Evolutionary conservation across 2,888 invertebrate genomes (phyloP).

Genomic region (Dichetophora obliterata): DNA sequence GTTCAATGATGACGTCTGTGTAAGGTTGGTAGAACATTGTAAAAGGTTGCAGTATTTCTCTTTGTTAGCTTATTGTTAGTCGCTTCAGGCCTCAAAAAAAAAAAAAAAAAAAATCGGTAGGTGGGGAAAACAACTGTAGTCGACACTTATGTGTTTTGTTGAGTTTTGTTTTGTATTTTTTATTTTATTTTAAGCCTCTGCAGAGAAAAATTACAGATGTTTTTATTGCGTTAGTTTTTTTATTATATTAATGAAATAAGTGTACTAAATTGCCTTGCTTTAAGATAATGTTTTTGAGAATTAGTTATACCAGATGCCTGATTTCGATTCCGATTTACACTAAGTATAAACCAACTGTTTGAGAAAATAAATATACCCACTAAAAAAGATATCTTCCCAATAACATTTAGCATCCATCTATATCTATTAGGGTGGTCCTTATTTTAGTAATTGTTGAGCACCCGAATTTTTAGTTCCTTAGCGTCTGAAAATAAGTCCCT

Average conservation of each 20-base stretch:
- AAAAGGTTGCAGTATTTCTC: not conserved
- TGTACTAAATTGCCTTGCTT: too few species aligned
- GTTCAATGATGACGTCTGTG: not conserved
- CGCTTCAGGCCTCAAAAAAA: not conserved
- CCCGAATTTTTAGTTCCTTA: too few species aligned
- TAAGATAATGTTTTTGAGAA: not conserved
- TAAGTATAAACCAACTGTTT: too few species aligned
- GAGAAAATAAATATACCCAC: too few species aligned
- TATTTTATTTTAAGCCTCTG: not conserved
- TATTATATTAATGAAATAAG: not conserved
- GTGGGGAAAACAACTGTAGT: conserved; percentile 2
- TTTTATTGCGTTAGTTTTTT: not conserved
- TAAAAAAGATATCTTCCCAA: too few species aligned
- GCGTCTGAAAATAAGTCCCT: too few species aligned
- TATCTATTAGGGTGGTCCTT: too few species aligned
- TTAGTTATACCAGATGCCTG: too few species aligned
- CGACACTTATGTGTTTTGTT: not conserved
- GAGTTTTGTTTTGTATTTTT: not conserved
- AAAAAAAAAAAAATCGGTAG: not conserved
- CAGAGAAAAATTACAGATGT: conserved; percentile 6
- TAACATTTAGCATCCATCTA: too few species aligned
- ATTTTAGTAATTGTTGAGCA: too few species aligned
- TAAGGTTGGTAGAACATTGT: not conserved
- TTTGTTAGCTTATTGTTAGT: not conserved
- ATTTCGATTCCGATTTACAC: too few species aligned